A percentile compares a stretch with the other conserved stretches of the same genome.
phyloP scores from a whole-genome alignment of 1,140 invertebrate species.

The Caerostris extrusa region DNA sequence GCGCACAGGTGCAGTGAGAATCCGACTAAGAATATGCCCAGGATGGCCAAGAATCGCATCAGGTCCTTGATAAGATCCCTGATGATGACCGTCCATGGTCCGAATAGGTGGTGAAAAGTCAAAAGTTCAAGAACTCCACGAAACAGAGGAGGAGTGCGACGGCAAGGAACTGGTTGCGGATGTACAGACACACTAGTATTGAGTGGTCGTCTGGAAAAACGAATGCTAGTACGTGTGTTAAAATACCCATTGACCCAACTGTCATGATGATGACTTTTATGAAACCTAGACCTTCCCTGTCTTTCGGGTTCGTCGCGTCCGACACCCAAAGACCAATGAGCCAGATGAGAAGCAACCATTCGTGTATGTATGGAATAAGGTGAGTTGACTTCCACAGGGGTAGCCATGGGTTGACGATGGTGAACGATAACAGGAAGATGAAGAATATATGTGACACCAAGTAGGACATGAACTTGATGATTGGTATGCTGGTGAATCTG shows the following conservation, averaged over 20 bases:
- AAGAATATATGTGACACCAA: constrained; percentile 98
- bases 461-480: constrained; percentile 99
- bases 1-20: constrained; percentile 96
- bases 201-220: constrained; percentile 81
- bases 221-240: constrained; percentile 91
- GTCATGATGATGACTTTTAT: constrained; percentile 93
- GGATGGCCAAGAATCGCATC: constrained; percentile 96
- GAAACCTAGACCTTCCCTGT: constrained; percentile 96
- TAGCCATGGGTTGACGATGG: constrained; percentile 92
- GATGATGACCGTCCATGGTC: constrained; percentile 94
- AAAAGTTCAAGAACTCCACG: constrained; percentile 98
- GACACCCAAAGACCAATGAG: constrained; percentile 96
- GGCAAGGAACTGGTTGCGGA: constrained; percentile 97
- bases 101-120: constrained; percentile 99
- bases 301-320: constrained; percentile 97
- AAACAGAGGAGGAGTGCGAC: constrained; percentile 96
- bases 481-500: constrained; percentile 93
- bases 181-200: constrained; percentile 85
- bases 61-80: constrained; percentile 86
- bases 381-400: constrained; percentile 82
- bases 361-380: constrained; percentile 91
- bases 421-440: constrained; percentile 94
- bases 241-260: constrained; percentile 95
- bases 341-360: constrained; percentile 97
- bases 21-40: constrained; percentile 98